These are phyloP conservation scores for Caenorhabditis uteleia DNA, from an alignment of 2,888 invertebrate genomes.

Conservation along the genomic window DNA sequence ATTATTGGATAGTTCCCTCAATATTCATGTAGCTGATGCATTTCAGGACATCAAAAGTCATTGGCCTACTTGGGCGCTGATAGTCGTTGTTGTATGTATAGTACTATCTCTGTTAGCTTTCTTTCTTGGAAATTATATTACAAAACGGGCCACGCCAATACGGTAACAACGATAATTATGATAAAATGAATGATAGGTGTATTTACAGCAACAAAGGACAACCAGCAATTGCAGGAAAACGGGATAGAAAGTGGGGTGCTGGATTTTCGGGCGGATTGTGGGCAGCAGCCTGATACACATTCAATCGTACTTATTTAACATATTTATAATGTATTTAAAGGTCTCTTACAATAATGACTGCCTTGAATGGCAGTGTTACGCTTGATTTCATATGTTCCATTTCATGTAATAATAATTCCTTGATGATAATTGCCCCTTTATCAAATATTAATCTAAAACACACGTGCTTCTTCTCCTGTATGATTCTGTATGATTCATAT, in stretches of 20 bases:
- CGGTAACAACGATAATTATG: constrained; percentile 19
- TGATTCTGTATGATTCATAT: too few species aligned
- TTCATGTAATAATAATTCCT: too few species aligned
- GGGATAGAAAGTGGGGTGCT: constrained; percentile 52
- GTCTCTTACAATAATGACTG: too few species aligned
- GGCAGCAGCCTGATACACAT: constrained; percentile 52
- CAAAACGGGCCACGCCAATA: constrained; percentile 37
- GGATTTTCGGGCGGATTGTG: constrained; percentile 57
- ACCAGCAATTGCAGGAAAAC: constrained; percentile 14
- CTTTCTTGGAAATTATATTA: constrained; percentile 53
- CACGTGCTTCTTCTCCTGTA: too few species aligned
- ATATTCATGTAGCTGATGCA: not conserved
- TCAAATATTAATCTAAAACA: too few species aligned
- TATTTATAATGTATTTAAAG: too few species aligned
- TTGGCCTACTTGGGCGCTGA: constrained; percentile 56
- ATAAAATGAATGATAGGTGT: not conserved
- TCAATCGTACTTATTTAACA: too few species aligned
- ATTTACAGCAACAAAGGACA: constrained; percentile 36
- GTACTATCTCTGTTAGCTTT: constrained; percentile 49
- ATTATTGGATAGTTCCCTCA: not conserved
- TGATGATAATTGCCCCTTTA: too few species aligned
- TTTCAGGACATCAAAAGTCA: constrained; percentile 42
- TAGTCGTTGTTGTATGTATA: constrained; percentile 50
- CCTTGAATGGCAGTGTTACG: too few species aligned
- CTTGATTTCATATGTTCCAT: too few species aligned